Base-by-base conservation (phyloP, 2,797 vertebrate species). In the Octomys mimax region DNA sequence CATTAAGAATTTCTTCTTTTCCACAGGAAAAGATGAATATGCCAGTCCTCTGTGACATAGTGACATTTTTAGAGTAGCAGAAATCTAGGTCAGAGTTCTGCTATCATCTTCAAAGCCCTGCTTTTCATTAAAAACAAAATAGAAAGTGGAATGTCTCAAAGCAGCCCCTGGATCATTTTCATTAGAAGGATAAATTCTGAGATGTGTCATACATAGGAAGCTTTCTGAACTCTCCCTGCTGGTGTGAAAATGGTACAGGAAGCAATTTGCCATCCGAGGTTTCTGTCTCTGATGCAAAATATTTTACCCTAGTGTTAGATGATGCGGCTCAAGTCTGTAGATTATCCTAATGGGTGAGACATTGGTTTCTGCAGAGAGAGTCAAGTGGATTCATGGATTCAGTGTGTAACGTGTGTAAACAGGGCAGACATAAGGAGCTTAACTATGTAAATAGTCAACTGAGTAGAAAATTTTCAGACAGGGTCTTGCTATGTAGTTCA, bases 11-110 rank as follows among this genome's bases (percentile, higher is more conserved):
- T 86, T 95, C 89, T 49, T 89, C 13, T 85, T 39, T 92, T 97
- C 73, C 49, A 73, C 36, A 36, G 39, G 70, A 87, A 92, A 95
- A 95, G 87, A 42, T 59, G 92, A 92, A 91, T 71, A 80, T 77
- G 83, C 49, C 61, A 89, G 73, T 14, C 57, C 18, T 92, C 86
- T 79, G 36, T 92, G 91, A 79, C 88, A 28, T 33, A 31, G 18
- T 90, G 79, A 68, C 84, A 95, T 94, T 90, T 95, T 95, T 91
- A 95, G 95, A 93, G 92, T 49, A 86, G 62, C 57, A 87, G 79
- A 96, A 94, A 96, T 95, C 70, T 96, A 93, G 86, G 91, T 96
- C 91, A 92, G 61, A 87, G 19, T 87, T 93, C 54, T 81, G 85
- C 46, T 91, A n/a, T 9, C n/a, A 68, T 95, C 77, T 94, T 96